These are phyloP conservation scores for Camptogramma bilineatum DNA, from an alignment of 2,888 invertebrate genomes.

Conservation along the genomic window DNA sequence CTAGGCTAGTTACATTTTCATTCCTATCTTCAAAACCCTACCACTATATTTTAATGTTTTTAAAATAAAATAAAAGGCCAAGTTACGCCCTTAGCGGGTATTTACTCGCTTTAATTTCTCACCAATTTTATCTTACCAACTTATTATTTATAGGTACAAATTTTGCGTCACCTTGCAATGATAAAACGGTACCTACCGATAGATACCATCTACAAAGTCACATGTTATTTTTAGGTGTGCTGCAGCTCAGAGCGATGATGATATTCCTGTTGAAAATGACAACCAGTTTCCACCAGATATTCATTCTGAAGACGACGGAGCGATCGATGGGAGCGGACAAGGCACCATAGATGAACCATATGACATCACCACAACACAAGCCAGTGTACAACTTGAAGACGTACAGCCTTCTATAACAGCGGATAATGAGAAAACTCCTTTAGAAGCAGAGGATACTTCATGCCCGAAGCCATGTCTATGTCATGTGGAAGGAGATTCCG, in stretches of 20 bases:
- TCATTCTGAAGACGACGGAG: slow-evolving; percentile 56
- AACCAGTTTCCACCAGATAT: slow-evolving; percentile 75
- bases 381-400: slow-evolving; percentile 59
- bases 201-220: slow-evolving; percentile 63
- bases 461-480: slow-evolving; percentile 74
- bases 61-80: slow-evolving; percentile 43
- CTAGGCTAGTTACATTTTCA: no score
- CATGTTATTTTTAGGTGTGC: slow-evolving; percentile 57
- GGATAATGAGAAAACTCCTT: slow-evolving; percentile 39
- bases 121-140: slow-evolving; percentile 73
- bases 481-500: slow-evolving; percentile 64
- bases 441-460: slow-evolving; percentile 44
- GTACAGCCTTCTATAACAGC: slow-evolving; percentile 52
- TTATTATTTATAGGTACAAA: slow-evolving; percentile 63
- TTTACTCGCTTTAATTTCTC: slow-evolving; percentile 61
- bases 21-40: no score
- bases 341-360: slow-evolving; percentile 59
- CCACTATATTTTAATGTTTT: not conserved
- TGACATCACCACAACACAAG: slow-evolving; percentile 49
- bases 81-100: slow-evolving; percentile 66
- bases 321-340: slow-evolving; percentile 65
- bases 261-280: slow-evolving; percentile 72
- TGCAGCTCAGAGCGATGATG: slow-evolving; percentile 66
- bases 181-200: slow-evolving; percentile 56
- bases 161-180: slow-evolving; percentile 72